Conservation (phyloP, 2,888 invertebrate genomes). For the Linnaemya vulpina region DNA sequence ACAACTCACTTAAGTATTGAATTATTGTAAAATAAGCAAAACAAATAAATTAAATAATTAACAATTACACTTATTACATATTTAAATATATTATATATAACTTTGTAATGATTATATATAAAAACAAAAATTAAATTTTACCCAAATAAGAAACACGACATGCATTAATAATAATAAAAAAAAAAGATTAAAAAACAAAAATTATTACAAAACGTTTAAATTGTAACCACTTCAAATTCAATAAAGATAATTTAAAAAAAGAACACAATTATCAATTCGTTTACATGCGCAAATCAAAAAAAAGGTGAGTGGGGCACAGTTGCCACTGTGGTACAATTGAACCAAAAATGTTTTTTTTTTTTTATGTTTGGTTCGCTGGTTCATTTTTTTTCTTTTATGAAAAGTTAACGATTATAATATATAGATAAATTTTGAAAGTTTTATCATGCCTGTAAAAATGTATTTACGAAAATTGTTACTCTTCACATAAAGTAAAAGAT, state of each 20-base stretch:
- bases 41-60: constrained; percentile 41
- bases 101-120: constrained; percentile 67
- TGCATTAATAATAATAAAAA: constrained; percentile 54
- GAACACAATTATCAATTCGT: not conserved
- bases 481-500: too few relatives aligned
- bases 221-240: constrained; percentile 72
- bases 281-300: not conserved
- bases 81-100: constrained; percentile 46
- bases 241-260: constrained; percentile 69
- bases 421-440: too few relatives aligned
- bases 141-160: constrained; percentile 47
- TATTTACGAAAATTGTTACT: too few relatives aligned
- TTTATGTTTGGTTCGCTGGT: too few relatives aligned
- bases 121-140: constrained; percentile 63
- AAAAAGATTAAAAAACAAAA: constrained; percentile 39
- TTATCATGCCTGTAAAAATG: too few relatives aligned
- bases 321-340: too few relatives aligned
- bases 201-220: constrained; percentile 67
- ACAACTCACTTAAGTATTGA: constrained; percentile 61
- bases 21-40: constrained; percentile 67
- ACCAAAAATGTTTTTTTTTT: too few relatives aligned
- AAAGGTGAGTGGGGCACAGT: constrained; percentile 7
- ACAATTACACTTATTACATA: constrained; percentile 62
- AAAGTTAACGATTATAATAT: too few relatives aligned
- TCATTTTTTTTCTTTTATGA: too few relatives aligned